Evolutionary conservation across 2,797 vertebrate species (phyloP).

Genomic region (Gymnoscopelus braueri): DNA sequence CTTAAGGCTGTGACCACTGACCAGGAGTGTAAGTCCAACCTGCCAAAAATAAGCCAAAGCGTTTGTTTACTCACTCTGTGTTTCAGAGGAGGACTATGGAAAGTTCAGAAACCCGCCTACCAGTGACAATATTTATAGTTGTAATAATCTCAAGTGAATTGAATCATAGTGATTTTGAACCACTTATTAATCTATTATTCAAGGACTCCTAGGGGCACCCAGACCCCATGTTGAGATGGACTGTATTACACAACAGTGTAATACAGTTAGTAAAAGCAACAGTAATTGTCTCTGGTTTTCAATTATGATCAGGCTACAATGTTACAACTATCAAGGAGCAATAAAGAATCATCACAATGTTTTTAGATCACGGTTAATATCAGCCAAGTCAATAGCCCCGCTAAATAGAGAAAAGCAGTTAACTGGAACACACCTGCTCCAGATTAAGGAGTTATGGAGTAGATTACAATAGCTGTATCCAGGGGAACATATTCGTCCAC

Average conservation of each 20-base stretch:
- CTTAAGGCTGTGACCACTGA: no score
- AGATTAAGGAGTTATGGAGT: conserved; percentile 17
- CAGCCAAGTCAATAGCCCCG: background rate
- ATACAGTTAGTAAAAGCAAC: background rate
- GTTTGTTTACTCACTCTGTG: no score
- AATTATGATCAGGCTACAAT: background rate
- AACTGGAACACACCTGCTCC: background rate
- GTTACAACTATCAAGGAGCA: background rate
- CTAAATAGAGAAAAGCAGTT: background rate
- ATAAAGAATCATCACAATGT: background rate
- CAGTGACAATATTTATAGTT: no score
- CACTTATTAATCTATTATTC: no score
- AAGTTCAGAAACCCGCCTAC: no score
- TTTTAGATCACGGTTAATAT: background rate
- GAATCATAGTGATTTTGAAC: background rate
- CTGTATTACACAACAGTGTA: background rate
- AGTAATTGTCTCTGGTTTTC: background rate
- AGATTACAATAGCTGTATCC: conserved; percentile 39
- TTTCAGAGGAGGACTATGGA: no score
- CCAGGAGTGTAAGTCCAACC: no score
- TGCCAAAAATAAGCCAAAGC: no score
- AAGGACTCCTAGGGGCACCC: no score
- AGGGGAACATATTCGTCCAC: conserved; percentile 39
- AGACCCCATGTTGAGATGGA: no score
- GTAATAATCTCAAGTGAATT: no score